Evolutionary conservation across 1,140 invertebrate genomes (phyloP), one percentile per base, ranked within the genome.

Genomic region (Drosophila elegans): DNA sequence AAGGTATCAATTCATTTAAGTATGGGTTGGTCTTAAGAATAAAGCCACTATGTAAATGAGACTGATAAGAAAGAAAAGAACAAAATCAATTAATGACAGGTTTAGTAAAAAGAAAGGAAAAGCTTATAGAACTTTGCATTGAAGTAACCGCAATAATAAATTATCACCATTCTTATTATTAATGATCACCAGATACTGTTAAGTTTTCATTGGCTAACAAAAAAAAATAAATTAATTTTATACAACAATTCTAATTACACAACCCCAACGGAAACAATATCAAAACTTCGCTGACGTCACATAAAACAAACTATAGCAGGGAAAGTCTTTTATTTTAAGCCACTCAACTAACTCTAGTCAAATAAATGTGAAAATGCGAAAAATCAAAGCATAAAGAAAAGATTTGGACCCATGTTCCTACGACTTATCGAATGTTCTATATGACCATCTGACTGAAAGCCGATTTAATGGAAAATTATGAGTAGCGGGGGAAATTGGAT

Each of bases 281-380:
- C 11, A 66, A 66, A 7, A 38, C 34, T n/a, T 27, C 11, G 10
- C 27, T 41, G 36, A 71, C 67, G 42, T 69, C 64, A 71, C 9
- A 16, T 7, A 21, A 16, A 45, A 5, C 13, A 68, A 69, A 56
- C n/a, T 74, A 41, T 16, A 12, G 9, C 56, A 78, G 66, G 56
- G 45, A 62, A 64, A 78, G 46, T 68, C 39, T 64, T 56, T 82
- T 74, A 82, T 74, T 77, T 67, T 46, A 77, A 80, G 74, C 38
- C 66, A 55, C 71, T 66, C 29, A 66, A 53, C 45, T 52, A 66
- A 13, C 41, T 69, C 10, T 27, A 45, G 34, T 10, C 27, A 66
- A 52, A 52, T 53, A 46, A 66, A 66, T 56, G 55, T 48, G 64
- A 34, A 59, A 71, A 72, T 67, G 34, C 45, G 3, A 51, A 16